phyloP scores from a whole-genome alignment of 2,888 invertebrate species.

The Osedax frankpressi region DNA sequence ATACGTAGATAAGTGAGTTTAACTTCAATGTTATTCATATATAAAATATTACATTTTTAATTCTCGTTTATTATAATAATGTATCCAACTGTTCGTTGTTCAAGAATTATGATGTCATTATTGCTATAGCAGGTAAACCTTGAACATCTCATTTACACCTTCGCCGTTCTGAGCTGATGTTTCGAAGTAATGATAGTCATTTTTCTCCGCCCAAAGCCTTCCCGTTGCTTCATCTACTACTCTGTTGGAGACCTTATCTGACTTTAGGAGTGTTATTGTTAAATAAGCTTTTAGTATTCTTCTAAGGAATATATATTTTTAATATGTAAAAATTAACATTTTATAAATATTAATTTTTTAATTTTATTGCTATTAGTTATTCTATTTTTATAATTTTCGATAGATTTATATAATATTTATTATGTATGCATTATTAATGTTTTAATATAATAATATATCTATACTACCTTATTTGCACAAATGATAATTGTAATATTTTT shows the following conservation, averaged over 20 bases:
- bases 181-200: conserved; percentile 45
- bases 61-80: too few species aligned
- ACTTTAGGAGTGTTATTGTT: conserved; percentile 29
- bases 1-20: too few species aligned
- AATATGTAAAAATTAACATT: not conserved
- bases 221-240: conserved; percentile 43
- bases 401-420: too few species aligned
- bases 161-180: conserved; percentile 45
- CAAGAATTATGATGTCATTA: too few species aligned
- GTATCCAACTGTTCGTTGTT: too few species aligned
- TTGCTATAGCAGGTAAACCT: conserved; percentile 33
- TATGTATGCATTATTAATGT: too few species aligned
- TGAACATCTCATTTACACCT: conserved; percentile 44
- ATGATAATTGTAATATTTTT: conserved; percentile 43
- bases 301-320: not conserved
- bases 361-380: not conserved
- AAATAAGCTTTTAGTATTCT: conserved; percentile 3
- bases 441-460: too few species aligned
- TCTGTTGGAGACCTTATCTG: conserved; percentile 34
- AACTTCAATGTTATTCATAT: too few species aligned
- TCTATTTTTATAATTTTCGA: too few species aligned
- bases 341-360: not conserved
- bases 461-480: conserved; percentile 47
- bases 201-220: conserved; percentile 41
- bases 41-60: too few species aligned